phyloP scores from a whole-genome alignment of 2,113 vertebrate species.

The Thinocorus orbignyianus region DNA sequence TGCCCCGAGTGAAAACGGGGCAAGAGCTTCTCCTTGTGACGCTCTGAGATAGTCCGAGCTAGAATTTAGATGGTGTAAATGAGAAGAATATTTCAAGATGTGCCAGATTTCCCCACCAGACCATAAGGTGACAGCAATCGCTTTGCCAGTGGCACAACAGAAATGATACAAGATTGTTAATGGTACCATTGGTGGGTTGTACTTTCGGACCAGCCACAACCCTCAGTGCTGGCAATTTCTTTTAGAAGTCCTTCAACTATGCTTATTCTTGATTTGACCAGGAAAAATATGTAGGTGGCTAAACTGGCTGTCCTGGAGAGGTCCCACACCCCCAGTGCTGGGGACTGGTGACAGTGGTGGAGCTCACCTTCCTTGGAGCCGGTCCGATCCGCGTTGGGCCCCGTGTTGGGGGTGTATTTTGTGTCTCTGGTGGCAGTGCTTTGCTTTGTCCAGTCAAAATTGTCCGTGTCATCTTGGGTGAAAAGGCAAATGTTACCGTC shows the following conservation, averaged over 20 bases:
- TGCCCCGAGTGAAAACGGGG: neutral
- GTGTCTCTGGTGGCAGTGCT: slow-evolving; percentile 95
- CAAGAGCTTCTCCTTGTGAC: neutral
- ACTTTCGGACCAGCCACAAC: neutral
- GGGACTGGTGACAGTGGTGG: accelerated
- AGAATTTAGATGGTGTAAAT: neutral
- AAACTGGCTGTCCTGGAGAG: accelerated
- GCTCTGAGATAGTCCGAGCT: neutral
- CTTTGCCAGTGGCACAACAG: neutral
- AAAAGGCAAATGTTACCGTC: slow-evolving; percentile 96
- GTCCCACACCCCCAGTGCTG: neutral
- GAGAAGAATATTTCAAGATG: neutral
- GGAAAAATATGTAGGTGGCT: accelerated
- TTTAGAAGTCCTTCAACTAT: neutral
- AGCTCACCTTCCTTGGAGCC: slow-evolving; percentile 93
- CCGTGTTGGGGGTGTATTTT: slow-evolving; percentile 96
- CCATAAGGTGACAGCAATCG: accelerated
- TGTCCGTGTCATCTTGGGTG: slow-evolving; percentile 94
- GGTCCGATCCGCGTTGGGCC: slow-evolving; percentile 88
- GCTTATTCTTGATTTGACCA: no score
- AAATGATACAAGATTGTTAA: neutral
- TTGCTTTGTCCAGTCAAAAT: slow-evolving; percentile 98
- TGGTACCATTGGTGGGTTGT: neutral
- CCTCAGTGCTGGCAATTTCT: neutral
- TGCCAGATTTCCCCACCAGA: neutral